Conservation (phyloP, 2,797 vertebrate species). For the Otolemur crassicaudatus region DNA sequence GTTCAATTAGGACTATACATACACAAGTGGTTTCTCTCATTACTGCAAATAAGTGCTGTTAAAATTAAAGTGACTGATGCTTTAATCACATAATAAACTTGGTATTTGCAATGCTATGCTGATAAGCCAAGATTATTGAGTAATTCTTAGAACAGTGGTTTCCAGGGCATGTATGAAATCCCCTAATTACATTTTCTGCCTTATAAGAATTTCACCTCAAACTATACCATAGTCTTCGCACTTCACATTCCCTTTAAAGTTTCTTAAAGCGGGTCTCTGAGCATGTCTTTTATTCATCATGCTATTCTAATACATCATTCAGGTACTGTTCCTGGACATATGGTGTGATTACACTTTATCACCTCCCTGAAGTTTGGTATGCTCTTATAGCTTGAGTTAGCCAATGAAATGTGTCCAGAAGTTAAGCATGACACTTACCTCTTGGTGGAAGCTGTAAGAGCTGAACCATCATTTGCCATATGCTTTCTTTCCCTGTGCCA, state of each 20-base stretch:
- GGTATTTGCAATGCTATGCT: neutral
- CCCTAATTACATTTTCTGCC: neutral
- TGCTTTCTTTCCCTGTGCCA: neutral
- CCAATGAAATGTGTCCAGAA: neutral
- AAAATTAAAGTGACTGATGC: constrained; percentile 60
- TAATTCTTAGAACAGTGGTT: neutral
- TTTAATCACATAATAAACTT: constrained; percentile 34
- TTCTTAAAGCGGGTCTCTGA: neutral
- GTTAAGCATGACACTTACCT: neutral
- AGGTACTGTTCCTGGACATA: neutral
- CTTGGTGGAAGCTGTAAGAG: neutral
- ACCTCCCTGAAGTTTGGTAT: neutral
- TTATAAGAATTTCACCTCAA: neutral
- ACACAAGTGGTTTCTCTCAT: neutral
- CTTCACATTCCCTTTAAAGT: neutral
- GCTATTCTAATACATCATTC: neutral
- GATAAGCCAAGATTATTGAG: neutral
- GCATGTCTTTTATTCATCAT: neutral
- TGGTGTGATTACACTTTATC: neutral
- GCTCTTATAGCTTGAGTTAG: neutral
- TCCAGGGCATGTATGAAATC: neutral
- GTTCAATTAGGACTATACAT: neutral
- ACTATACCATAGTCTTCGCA: neutral
- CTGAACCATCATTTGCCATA: too few relatives aligned
- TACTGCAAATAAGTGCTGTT: constrained; percentile 53